Evolutionary conservation across 1,140 invertebrate species (phyloP).

Genomic region (Pseudomyrmex cubaensis): DNA sequence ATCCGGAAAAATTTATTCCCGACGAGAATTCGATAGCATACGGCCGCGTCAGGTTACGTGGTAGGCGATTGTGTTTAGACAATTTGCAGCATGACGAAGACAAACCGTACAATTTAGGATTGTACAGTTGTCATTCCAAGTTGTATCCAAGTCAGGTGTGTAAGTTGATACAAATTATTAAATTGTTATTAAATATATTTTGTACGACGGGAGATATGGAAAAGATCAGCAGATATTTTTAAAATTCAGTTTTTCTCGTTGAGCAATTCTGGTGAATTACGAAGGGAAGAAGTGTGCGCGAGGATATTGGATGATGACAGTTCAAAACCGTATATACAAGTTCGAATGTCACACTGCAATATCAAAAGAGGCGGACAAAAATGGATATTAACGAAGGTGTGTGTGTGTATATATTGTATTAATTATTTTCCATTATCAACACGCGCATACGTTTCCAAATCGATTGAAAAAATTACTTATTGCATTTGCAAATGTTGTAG

Average conservation of each 20-base stretch:
- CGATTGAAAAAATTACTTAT: not conserved
- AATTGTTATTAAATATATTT: not conserved
- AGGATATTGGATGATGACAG: constrained; percentile 22
- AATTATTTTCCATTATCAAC: too few relatives aligned
- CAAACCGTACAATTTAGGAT: constrained; percentile 88
- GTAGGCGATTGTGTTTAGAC: constrained; percentile 90
- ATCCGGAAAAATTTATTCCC: constrained; percentile 94
- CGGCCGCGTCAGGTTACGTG: constrained; percentile 86
- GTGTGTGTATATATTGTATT: too few relatives aligned
- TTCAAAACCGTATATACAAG: not conserved
- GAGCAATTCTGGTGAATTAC: constrained; percentile 49
- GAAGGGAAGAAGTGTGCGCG: constrained; percentile 31
- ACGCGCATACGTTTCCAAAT: not conserved
- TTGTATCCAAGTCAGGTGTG: constrained; percentile 85
- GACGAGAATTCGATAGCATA: constrained; percentile 92
- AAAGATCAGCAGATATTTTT: not conserved
- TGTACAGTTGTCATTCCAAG: constrained; percentile 91
- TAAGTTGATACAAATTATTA: not conserved
- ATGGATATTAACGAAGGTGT: constrained; percentile 34
- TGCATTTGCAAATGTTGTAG: constrained; percentile 67
- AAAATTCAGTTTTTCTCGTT: constrained; percentile 50
- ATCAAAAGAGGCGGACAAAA: constrained; percentile 12
- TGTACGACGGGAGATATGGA: too few relatives aligned
- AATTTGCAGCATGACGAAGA: constrained; percentile 91
- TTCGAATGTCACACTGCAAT: constrained; percentile 41